Evolutionary conservation across 1,140 invertebrate species (phyloP), one percentile per base, ranked within the genome.

Genomic region (Bombus breviceps): DNA sequence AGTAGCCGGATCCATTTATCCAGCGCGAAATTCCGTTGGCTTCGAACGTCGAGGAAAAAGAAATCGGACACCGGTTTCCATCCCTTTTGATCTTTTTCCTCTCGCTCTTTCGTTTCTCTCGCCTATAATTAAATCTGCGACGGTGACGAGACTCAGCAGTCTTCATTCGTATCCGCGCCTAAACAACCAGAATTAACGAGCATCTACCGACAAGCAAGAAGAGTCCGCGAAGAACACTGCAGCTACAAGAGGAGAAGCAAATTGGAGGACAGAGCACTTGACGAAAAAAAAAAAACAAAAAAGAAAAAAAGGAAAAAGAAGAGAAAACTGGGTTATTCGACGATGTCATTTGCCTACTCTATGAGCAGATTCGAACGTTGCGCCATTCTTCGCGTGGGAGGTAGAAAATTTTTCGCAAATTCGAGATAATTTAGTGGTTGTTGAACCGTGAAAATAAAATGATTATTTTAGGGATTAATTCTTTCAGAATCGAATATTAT

Each of bases 111-210:
- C 2, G n/a, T 32, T n/a, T 68, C 43, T 66, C 18, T 66, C 47
- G 34, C 22, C 43, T 81, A 69, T 86, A 86, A 86, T 86, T 82
- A 81, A 86, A 86, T 82, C 72, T 43, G 47, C 41, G 43, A 15
- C 34, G 37, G 25, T n/a, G 39, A 13, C 77, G 68, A 41, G 68
- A 22, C 62, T 75, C 53, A 37, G 59, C 79, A 71, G 32, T 76
- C 72, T 76, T 82, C 59, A 18, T 62, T 76, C 53, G 32, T 37
- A 76, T 74, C 75, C 69, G 43, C 69, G 41, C 72, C 64, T 62
- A 72, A 85, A 80, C 59, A 86, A 86, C 79, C 84, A 47, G 79
- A 86, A 86, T 81, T 86, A 86, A 86, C 84, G 84, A 86, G 84
- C 83, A 85, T 53, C 83, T 41, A 62, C 66, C 43, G 76, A 47